Conservation (phyloP, 2,797 vertebrate genomes). For the Otolemur crassicaudatus region DNA sequence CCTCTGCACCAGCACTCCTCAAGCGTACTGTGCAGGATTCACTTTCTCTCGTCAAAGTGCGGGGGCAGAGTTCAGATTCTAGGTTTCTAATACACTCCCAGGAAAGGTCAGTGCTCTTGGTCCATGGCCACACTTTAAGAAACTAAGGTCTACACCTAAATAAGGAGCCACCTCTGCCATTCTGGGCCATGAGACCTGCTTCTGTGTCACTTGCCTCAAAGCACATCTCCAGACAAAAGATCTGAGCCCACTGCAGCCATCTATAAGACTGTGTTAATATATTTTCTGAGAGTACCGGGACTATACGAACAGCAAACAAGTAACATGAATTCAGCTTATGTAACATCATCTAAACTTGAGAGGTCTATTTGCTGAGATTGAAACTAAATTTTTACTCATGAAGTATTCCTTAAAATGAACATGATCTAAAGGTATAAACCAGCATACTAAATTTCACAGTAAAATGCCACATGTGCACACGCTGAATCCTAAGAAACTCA, state of each 20-base stretch:
- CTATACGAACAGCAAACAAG: background rate
- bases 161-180: background rate
- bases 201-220: background rate
- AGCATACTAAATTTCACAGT: constrained; percentile 32
- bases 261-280: background rate
- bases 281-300: background rate
- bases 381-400: background rate
- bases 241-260: too few species aligned
- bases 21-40: background rate
- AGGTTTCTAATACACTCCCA: background rate
- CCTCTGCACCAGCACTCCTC: background rate
- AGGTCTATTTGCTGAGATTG: background rate
- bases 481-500: constrained; percentile 23
- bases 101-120: background rate
- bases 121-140: background rate
- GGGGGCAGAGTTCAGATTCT: too few species aligned
- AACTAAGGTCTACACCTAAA: background rate
- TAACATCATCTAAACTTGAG: constrained; percentile 26
- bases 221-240: background rate
- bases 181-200: background rate
- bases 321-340: background rate
- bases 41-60: background rate
- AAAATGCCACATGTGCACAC: constrained; percentile 39
- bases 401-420: constrained; percentile 63
- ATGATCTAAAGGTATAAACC: constrained; percentile 69